Evolutionary conservation across 2,113 vertebrate genomes (phyloP), one percentile per base, ranked within the genome.

Genomic region (Murina feae): DNA sequence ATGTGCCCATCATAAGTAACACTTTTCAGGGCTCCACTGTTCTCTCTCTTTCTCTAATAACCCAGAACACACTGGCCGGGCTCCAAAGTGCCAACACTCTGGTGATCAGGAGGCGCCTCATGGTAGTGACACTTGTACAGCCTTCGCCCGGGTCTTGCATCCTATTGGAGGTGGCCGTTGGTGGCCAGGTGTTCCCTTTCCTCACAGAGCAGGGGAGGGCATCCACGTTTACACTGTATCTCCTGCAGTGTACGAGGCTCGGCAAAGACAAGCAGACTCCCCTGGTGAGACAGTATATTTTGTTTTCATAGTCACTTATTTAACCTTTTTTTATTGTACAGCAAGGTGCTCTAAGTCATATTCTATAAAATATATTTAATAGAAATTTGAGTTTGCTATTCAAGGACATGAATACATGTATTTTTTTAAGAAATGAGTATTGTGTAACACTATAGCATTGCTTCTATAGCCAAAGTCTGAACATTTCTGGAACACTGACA

Each of bases 371-470:
- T 98, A 98, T 98, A 98, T 98, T 98, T 98, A 98, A 98, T 98
- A 98, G 97, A 98, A 97, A 98, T 97, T 98, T 98, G 98, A 97
- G 98, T 98, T 98, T 98, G 98, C 98, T 98, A 98, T 98, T 98
- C 98, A 98, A 97, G 97, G 90, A 98, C 97, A 98, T 98, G 98
- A 97, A 97, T 97, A 98, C 97, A 97, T 98, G 96, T 99, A 98
- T 99, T 99, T 99, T 99, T 99, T 98, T 98, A 98, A 99, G 96
- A 98, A 98, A 97, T 95, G 98, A 95, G 98, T 97, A 96, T 98
- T 98, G 97, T 98, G 97, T 98, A 98, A 98, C 98, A 99, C 98
- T 98, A 98, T 94, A 97, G 97, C 98, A 97, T 97, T 98, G 97
- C 97, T 98, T 98, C 98, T 98, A 95, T 98, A 98, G 98, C 98